Percentiles rank a stretch among this genome's conserved stretches.
Conservation (phyloP, 92 coral and sea anemone species). For the Zoanthus sociatus region DNA sequence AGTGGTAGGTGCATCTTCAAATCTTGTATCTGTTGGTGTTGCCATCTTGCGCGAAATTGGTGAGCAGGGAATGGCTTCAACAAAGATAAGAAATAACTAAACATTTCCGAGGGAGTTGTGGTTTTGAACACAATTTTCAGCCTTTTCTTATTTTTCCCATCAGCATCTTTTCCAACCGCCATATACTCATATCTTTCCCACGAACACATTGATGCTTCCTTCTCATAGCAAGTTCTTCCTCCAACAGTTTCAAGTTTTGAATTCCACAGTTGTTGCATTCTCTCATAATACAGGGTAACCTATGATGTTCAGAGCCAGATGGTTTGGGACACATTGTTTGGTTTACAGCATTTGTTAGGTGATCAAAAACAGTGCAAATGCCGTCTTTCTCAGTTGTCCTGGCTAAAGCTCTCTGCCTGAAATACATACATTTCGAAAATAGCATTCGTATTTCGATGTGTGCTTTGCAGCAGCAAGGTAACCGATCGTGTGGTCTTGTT, state of each 20-base stretch:
- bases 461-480: background rate
- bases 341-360: background rate
- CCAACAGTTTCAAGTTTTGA: no score
- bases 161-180: background rate
- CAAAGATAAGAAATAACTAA: no score
- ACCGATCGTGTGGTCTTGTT: background rate
- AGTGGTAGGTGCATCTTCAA: no score
- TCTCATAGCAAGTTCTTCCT: background rate
- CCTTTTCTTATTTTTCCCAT: conserved; percentile 27
- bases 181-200: conserved; percentile 9
- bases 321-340: background rate
- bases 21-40: no score
- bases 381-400: background rate
- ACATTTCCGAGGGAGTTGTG: conserved; percentile 25
- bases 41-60: no score
- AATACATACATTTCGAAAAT: background rate
- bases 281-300: background rate
- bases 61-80: no score
- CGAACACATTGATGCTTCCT: background rate
- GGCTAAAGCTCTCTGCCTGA: background rate
- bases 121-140: background rate
- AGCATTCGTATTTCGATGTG: background rate
- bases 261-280: no score
- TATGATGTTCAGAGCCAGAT: background rate
- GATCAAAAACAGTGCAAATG: no score